These are phyloP conservation scores for Ostrea edulis DNA, from an alignment of 1,140 invertebrate genomes.

Conservation along the genomic window DNA sequence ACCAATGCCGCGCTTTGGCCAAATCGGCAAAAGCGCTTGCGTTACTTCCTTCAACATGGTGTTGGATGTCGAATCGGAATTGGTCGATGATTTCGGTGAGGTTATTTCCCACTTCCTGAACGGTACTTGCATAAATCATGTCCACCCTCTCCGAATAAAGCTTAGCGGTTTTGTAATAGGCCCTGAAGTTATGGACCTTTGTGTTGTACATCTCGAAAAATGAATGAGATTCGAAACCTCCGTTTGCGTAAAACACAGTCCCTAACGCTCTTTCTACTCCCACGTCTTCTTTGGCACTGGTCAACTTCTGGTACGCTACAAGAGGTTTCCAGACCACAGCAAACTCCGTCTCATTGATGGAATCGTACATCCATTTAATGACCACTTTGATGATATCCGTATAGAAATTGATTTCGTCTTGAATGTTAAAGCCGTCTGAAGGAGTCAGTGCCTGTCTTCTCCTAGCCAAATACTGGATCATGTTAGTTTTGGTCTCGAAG, in stretches of 20 bases:
- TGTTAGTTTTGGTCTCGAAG: constrained; percentile 52
- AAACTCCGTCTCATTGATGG: constrained; percentile 65
- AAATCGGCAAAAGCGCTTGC: constrained; percentile 22
- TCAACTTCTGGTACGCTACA: constrained; percentile 71
- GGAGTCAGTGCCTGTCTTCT: constrained; percentile 44
- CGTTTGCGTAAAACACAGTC: constrained; percentile 64
- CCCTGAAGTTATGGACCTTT: constrained; percentile 60
- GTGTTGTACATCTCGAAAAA: constrained; percentile 71
- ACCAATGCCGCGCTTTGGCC: constrained; percentile 59
- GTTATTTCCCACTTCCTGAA: constrained; percentile 40
- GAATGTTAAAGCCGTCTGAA: constrained; percentile 48
- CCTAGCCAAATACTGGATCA: constrained; percentile 45
- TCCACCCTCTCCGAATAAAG: constrained; percentile 61
- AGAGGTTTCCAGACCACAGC: constrained; percentile 69
- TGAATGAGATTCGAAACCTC: constrained; percentile 66
- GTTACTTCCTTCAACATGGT: constrained; percentile 51
- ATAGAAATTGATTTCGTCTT: constrained; percentile 56
- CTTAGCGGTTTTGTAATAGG: constrained; percentile 60
- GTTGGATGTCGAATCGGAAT: constrained; percentile 59
- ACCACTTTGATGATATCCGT: constrained; percentile 56
- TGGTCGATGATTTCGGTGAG: constrained; percentile 49
- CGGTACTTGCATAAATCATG: constrained; percentile 49
- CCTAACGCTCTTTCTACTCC: constrained; percentile 70
- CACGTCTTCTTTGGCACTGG: constrained; percentile 68
- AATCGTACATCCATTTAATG: constrained; percentile 67